Base-by-base conservation (phyloP, 2,888 invertebrate genomes). In the Eupsilia transversa region DNA sequence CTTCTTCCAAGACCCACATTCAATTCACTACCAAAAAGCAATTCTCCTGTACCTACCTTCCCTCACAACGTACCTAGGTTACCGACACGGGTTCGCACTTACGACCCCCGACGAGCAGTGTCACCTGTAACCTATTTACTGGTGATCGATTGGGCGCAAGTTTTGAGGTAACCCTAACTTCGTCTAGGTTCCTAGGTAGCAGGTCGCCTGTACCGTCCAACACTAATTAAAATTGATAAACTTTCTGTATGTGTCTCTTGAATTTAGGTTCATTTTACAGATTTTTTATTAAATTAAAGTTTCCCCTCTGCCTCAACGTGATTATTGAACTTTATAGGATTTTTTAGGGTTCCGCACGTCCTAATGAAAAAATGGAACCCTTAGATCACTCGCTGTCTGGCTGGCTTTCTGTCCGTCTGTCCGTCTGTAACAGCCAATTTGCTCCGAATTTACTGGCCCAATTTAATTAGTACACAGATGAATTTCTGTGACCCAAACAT, bases 81-180 rank as follows among this genome's bases (percentile, higher is more conserved):
- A 57, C 57, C 35, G 3, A 87, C 86, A 86, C 46, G 83, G 57
- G 59, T 74, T 80, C 61, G 86, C 87, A 87, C 87, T 87, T 73
- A 84, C 75, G 63, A 61, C 68, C 54, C 68, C 65, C 57, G 57
- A 43, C 61, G 72, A 46, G 59, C 76, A 57, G 52, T 74, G 80
- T 81, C 88, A 86, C 87, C 88, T 87, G 83, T 76, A 77, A 68
- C 74, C 79, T 61, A 63, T 72, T 72, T 75, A 69, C 75, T 49
- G 54, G 74, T 88, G 83, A 88, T 87, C 81, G 88, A 87, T 88
- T 79, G 80, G 35, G 49, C 23, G 23, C 64, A 70, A 68, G 72
- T 72, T 86, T 80, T 71, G 38, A 65, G 46, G 68, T 75, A 59
- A 68, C 38, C 67, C 67, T 64, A 72, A 46, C 56, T 68, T 52